Evolutionary conservation across 2,113 vertebrate genomes (phyloP).

Genomic region (Tetrao urogallus): DNA sequence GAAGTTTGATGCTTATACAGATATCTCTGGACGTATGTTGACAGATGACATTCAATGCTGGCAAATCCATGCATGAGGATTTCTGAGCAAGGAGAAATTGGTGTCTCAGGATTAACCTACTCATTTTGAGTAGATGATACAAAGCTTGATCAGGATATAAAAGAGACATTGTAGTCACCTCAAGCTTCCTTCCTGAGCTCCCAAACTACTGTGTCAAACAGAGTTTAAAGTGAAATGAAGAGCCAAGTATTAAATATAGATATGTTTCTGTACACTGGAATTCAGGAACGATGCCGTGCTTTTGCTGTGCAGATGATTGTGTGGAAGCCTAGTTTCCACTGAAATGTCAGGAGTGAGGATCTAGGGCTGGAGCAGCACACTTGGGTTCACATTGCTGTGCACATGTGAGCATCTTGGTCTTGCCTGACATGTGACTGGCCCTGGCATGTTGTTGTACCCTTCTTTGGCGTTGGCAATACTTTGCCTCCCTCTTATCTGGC

Average conservation of each 20-base stretch:
- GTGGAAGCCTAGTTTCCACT: neutral
- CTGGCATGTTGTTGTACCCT: neutral
- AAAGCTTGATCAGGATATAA: neutral
- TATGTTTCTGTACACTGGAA: neutral
- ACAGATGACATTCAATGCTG: neutral
- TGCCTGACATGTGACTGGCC: rapidly evolving
- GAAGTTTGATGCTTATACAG: neutral
- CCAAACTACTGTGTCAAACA: neutral
- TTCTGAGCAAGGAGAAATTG: neutral
- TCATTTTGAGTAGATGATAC: neutral
- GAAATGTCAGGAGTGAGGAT: neutral
- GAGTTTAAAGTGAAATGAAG: neutral
- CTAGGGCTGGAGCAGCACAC: neutral
- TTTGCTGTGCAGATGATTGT: rapidly evolving
- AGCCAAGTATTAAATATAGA: neutral
- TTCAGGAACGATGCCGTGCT: neutral
- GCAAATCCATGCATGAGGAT: neutral
- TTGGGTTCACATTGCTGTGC: neutral
- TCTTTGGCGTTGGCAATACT: neutral
- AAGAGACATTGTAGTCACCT: neutral
- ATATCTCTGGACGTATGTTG: neutral
- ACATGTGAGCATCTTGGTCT: neutral
- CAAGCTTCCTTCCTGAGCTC: neutral
- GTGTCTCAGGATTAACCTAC: neutral
- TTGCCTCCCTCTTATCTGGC: neutral